Conservation (phyloP, 2,113 vertebrate genomes). For the Okapia johnstoni region DNA sequence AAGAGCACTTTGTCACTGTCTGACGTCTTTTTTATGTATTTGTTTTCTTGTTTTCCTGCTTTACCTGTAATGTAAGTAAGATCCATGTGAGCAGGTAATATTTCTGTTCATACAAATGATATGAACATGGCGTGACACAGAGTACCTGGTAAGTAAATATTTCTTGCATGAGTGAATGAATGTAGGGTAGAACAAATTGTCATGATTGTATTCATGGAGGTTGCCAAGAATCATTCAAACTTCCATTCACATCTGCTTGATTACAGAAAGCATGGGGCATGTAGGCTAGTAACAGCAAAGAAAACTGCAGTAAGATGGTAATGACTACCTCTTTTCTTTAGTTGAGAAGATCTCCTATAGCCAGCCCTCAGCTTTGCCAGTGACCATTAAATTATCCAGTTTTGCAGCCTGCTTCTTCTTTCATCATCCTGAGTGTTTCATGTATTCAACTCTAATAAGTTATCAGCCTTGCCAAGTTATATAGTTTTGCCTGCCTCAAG, state of each 20-base stretch:
- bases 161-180: not conserved
- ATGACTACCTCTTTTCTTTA: not conserved
- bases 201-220: not conserved
- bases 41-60: not conserved
- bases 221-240: not conserved
- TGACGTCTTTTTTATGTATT: not conserved
- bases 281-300: not conserved
- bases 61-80: not conserved
- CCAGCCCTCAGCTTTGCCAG: not conserved
- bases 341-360: not conserved
- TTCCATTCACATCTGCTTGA: not conserved
- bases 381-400: not conserved
- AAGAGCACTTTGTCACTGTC: not conserved
- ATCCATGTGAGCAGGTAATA: fast-evolving
- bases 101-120: not conserved
- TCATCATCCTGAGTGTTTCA: not conserved
- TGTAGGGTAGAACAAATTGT: not conserved
- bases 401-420: not conserved
- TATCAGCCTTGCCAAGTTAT: not conserved
- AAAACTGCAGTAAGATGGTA: not conserved
- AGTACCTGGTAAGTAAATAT: not conserved
- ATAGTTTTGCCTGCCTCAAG: not conserved
- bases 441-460: not conserved
- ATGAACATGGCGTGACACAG: not conserved
- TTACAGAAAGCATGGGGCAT: not conserved